Conservation (phyloP, 1,140 invertebrate species). For the Pteromalus puparum region DNA sequence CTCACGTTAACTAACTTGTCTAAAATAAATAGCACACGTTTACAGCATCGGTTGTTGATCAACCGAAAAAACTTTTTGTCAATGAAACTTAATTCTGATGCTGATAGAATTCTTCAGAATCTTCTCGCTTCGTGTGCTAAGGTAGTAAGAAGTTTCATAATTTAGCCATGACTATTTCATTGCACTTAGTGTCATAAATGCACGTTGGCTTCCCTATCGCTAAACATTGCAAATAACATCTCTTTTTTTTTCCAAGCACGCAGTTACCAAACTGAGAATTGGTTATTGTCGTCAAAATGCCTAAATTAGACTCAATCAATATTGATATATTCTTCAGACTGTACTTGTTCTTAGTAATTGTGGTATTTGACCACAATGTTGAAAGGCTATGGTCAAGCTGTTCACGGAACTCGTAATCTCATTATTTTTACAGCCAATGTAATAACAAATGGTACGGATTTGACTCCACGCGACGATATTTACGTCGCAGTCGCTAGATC, state of each 20-base stretch:
- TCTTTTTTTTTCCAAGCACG: slow-evolving; percentile 62
- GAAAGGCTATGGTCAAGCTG: slow-evolving; percentile 54
- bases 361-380: slow-evolving; percentile 54
- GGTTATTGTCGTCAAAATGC: background rate
- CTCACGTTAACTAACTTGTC: slow-evolving; percentile 64
- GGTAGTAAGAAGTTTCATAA: slow-evolving; percentile 66
- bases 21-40: slow-evolving; percentile 70
- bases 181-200: too few relatives aligned
- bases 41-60: slow-evolving; percentile 70
- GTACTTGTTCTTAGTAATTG: slow-evolving; percentile 56
- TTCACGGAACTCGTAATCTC: slow-evolving; percentile 52
- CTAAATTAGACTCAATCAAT: slow-evolving; percentile 49
- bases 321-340: slow-evolving; percentile 50
- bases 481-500: slow-evolving; percentile 56
- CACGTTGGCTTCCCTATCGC: too few relatives aligned
- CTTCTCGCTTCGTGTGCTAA: slow-evolving; percentile 59
- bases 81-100: background rate
- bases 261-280: slow-evolving; percentile 62
- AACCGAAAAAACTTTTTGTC: slow-evolving; percentile 62
- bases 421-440: slow-evolving; percentile 60
- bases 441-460: slow-evolving; percentile 57
- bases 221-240: slow-evolving; percentile 61
- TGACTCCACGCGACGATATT: slow-evolving; percentile 55
- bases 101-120: slow-evolving; percentile 37
- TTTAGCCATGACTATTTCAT: slow-evolving; percentile 59